Evolutionary conservation across 2,888 invertebrate species (phyloP).

Genomic region (Ceraclea dissimilis): DNA sequence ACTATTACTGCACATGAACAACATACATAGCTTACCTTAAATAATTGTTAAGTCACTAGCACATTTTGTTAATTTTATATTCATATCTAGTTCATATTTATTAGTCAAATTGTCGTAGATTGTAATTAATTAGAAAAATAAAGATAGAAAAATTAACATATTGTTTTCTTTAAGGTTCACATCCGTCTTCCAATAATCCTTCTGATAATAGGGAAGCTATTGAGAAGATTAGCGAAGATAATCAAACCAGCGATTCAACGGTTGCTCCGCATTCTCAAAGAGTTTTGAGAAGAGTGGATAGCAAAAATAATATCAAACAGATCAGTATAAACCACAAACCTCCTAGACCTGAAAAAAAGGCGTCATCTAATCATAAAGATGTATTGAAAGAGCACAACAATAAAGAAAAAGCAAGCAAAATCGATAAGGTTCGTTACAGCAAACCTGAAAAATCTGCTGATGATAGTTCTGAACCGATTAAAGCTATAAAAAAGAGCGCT

Average conservation of each 20-base stretch:
- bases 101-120: conserved; percentile 4
- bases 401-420: background rate
- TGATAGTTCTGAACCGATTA: conserved; percentile 6
- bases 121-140: conserved; percentile 13
- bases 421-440: background rate
- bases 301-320: conserved; percentile 24
- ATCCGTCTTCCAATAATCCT: conserved; percentile 25
- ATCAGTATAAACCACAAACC: conserved; percentile 20
- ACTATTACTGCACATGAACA: conserved; percentile 23
- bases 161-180: conserved; percentile 25
- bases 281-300: conserved; percentile 25
- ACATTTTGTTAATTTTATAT: conserved; percentile 8
- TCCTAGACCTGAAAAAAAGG: conserved; percentile 9
- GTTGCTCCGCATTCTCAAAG: conserved; percentile 25
- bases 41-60: conserved; percentile 13
- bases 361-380: background rate
- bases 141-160: conserved; percentile 16
- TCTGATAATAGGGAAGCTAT: conserved; percentile 25
- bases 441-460: background rate
- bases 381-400: background rate
- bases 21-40: conserved; percentile 15
- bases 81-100: background rate
- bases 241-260: conserved; percentile 3
- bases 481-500: conserved; percentile 7
- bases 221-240: conserved; percentile 19